Base-by-base conservation (phyloP, 2,797 vertebrate species). In the Oreochromis mossambicus region DNA sequence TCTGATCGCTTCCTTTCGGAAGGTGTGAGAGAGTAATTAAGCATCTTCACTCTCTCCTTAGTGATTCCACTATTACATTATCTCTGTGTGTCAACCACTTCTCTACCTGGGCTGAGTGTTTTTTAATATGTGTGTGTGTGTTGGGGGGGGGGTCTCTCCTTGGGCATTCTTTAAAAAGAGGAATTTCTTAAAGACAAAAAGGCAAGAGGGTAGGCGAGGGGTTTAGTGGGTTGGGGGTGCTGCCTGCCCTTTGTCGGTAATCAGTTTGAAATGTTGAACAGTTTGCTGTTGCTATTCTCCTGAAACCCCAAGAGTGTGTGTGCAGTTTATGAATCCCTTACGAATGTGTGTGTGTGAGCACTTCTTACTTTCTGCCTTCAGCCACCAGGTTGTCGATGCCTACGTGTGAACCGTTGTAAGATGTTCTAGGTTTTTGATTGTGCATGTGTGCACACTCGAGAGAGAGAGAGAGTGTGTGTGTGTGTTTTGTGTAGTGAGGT, bases 401-500 rank as follows among this genome's bases (percentile, higher is more conserved):
- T 90, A 55, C 82, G 85, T 83, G 89, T 66, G 87, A 91, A 82
- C 76, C 38, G 77, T 81, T 90, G 78, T 85, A 91, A 90, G 89
- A 93, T 82, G 78, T 90, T 91, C 86, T 79, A 85, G 78, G 81
- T 88, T 91, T 73, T 77, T 73, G 63, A 79, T 56, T 83, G 76
- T 50, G 85, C 63, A 79, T 81, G 80, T 51, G 84, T 63, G 50
- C 73, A 38, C 68, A 46, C 13, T 52, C 5, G 68, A 43, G 89
- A 61, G 55, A 52, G 52, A 2, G 48, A 8, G 48, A 4, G 48
- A 24, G 24, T 2, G 87, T 0, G 63, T 15, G 66, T 68, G 82
- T 95, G 92, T 95, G 95, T 95, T 94, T 93, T 97, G 94, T 93
- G 95, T 96, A 95, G 93, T 89, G 94, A 96, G 96, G 96, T 96